Percentiles rank a stretch among this genome's conserved stretches.
phyloP scores from a whole-genome alignment of 2,888 invertebrate species.

The Cephus runcator region DNA sequence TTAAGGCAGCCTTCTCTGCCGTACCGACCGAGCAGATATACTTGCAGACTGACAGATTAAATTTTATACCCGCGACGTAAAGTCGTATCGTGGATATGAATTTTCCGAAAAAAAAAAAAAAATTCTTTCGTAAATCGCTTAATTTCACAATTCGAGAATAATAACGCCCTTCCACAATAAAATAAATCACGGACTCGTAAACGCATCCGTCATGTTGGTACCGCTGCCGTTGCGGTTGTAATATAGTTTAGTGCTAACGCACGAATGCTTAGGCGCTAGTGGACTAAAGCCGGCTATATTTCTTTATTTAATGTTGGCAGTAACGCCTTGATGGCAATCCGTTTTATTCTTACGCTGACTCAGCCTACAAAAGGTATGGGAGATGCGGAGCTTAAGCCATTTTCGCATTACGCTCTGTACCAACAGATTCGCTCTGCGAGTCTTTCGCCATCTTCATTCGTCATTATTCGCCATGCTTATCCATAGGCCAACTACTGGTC shows the following conservation, averaged over 20 bases:
- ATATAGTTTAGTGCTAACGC: slow-evolving; percentile 57
- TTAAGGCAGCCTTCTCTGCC: not conserved
- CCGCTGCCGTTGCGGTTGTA: slow-evolving; percentile 51
- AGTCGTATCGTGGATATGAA: not conserved
- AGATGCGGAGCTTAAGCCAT: not conserved
- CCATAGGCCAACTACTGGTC: not conserved
- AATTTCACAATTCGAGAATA: slow-evolving; percentile 45
- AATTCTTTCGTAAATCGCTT: slow-evolving; percentile 45
- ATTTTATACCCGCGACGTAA: not conserved
- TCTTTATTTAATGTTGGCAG: slow-evolving; percentile 60
- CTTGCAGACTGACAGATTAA: not conserved
- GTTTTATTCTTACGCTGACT: slow-evolving; percentile 58
- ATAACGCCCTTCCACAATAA: slow-evolving; percentile 51
- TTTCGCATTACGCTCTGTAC: slow-evolving; percentile 9
- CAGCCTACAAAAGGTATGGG: slow-evolving; percentile 41
- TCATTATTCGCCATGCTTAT: slow-evolving; percentile 19
- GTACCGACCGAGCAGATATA: not conserved
- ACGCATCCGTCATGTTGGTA: slow-evolving; percentile 53
- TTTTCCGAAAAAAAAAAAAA: not conserved
- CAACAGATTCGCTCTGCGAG: slow-evolving; percentile 13
- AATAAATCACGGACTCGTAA: slow-evolving; percentile 62
- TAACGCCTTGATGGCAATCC: slow-evolving; percentile 58
- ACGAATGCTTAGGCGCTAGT: slow-evolving; percentile 52
- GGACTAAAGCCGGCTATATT: slow-evolving; percentile 57
- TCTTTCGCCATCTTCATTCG: slow-evolving; percentile 19